Conservation (phyloP, 2,797 vertebrate species). For the Silurus lanzhouensis region DNA sequence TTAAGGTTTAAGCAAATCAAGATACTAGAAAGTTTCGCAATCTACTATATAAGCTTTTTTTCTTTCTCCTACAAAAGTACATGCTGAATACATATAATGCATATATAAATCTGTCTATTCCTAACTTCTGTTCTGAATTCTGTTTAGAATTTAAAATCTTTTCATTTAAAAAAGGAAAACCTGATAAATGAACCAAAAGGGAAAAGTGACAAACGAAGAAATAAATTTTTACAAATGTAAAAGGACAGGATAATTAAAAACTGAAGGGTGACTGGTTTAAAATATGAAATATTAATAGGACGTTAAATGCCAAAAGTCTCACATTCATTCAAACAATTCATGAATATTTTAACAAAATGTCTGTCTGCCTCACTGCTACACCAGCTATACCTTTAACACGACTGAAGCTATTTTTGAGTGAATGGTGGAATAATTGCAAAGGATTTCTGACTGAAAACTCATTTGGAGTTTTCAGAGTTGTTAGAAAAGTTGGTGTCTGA, state of each 20-base stretch:
- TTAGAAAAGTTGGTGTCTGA: not conserved
- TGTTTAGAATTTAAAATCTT: not conserved
- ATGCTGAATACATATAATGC: constrained; percentile 22
- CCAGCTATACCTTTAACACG: not conserved
- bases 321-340: not conserved
- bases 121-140: not conserved
- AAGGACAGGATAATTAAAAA: not conserved
- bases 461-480: not conserved
- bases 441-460: not conserved
- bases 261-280: not conserved
- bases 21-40: not conserved
- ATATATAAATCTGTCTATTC: not conserved
- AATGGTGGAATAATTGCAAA: not conserved
- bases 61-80: constrained; percentile 8
- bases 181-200: not conserved
- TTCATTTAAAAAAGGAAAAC: not conserved
- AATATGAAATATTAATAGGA: not conserved
- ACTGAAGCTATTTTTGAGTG: not conserved
- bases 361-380: not conserved
- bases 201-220: not conserved
- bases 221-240: not conserved
- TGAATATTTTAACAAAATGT: constrained; percentile 1
- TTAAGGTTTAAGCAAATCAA: not conserved
- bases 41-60: constrained; percentile 6
- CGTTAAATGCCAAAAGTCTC: not conserved